Evolutionary conservation across 92 coral and sea anemone species (phyloP).

Genomic region (Ricordea florida): DNA sequence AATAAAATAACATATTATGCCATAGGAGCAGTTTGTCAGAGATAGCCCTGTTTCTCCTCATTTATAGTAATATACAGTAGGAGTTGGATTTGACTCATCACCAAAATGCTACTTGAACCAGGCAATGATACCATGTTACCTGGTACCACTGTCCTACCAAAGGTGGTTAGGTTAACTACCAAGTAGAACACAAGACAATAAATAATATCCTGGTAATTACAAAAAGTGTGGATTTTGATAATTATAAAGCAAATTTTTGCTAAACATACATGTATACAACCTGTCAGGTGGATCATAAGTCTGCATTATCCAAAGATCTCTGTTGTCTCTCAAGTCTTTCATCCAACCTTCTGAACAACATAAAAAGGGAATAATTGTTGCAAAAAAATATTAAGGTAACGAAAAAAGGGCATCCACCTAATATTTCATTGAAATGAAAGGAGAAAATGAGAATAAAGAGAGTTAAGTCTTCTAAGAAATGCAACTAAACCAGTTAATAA

Average conservation of each 20-base stretch:
- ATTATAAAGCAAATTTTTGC: not conserved
- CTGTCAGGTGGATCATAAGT: slow-evolving; percentile 84
- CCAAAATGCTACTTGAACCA: not conserved
- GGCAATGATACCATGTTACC: no score
- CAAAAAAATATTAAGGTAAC: not conserved
- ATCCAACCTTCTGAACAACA: slow-evolving; percentile 84
- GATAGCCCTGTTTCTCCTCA: slow-evolving; percentile 24
- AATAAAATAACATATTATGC: no score
- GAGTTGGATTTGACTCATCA: slow-evolving; percentile 44
- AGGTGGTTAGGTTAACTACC: no score
- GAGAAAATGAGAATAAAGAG: no score
- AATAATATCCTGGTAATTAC: no score
- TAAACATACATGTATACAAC: slow-evolving; percentile 17
- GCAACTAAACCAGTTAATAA: no score
- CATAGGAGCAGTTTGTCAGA: slow-evolving; percentile 8
- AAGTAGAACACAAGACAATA: no score
- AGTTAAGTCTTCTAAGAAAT: no score
- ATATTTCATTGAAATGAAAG: not conserved
- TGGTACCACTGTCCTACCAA: no score
- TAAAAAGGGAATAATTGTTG: no score
- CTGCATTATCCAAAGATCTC: slow-evolving; percentile 75
- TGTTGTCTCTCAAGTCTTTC: slow-evolving; percentile 83
- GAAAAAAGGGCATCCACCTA: not conserved
- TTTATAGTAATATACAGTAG: not conserved
- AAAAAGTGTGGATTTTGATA: no score